Conservation (phyloP, 2,797 vertebrate species). For the Enteromius argenteus region DNA sequence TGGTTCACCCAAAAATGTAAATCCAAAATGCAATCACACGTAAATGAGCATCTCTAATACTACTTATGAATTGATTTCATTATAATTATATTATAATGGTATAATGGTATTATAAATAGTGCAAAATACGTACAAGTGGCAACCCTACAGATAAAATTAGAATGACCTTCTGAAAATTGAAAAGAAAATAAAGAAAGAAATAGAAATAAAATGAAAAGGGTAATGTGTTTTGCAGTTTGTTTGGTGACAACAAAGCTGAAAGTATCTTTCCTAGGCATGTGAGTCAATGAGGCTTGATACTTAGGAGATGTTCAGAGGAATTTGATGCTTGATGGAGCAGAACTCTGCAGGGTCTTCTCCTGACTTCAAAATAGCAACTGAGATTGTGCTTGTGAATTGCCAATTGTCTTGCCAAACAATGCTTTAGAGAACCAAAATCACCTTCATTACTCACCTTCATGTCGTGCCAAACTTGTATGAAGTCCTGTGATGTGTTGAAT, state of each 20-base stretch:
- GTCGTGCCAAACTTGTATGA: constrained; percentile 50
- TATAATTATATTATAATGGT: no score
- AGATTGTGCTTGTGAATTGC: neutral
- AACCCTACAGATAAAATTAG: no score
- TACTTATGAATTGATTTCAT: no score
- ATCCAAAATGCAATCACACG: neutral
- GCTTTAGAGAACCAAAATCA: neutral
- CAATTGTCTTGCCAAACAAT: neutral
- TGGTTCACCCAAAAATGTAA: neutral
- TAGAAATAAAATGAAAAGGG: neutral
- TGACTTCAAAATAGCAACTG: neutral
- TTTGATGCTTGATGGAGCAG: neutral
- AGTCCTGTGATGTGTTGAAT: constrained; percentile 71
- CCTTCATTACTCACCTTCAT: constrained; percentile 10
- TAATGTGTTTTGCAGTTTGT: neutral
- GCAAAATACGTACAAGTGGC: no score
- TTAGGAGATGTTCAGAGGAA: constrained; percentile 9
- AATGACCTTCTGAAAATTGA: neutral
- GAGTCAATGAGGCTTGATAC: neutral
- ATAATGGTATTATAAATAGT: no score
- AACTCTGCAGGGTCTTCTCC: neutral
- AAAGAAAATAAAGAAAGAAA: neutral
- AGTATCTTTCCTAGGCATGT: neutral
- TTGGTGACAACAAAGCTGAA: neutral
- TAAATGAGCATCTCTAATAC: no score